A percentile compares a stretch with the other conserved stretches of the same genome.
phyloP scores from a whole-genome alignment of 2,888 invertebrate genomes.

The Tetragonula carbonaria region DNA sequence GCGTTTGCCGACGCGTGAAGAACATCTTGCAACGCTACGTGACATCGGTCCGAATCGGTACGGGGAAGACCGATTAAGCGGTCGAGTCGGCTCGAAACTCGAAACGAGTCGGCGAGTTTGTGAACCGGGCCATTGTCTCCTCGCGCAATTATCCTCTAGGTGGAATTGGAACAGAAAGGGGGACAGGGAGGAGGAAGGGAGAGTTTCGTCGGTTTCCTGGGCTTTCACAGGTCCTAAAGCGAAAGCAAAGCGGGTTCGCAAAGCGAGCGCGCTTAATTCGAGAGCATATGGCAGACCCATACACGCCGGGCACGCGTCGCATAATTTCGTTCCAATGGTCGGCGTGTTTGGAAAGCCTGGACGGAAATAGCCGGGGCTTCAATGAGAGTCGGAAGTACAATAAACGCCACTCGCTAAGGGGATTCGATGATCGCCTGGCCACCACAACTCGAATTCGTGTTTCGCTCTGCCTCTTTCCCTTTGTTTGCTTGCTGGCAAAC shows the following conservation, averaged over 20 bases:
- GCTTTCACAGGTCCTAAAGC: conserved; percentile 5
- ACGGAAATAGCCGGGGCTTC: conserved; percentile 65
- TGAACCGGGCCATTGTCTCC: conserved; percentile 53
- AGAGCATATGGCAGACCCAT: conserved; percentile 52
- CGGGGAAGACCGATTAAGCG: conserved; percentile 34
- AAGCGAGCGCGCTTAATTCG: conserved; percentile 28
- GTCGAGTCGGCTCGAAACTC: conserved; percentile 43
- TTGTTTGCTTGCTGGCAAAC: not conserved
- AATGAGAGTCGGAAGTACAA: conserved; percentile 72
- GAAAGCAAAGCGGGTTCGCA: not conserved
- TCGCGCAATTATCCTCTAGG: conserved; percentile 52
- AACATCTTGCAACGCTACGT: conserved; percentile 52
- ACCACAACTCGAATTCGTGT: not conserved
- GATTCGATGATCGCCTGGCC: conserved; percentile 34
- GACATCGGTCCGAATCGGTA: conserved; percentile 25
- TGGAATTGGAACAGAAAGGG: conserved; percentile 1
- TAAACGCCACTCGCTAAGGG: conserved; percentile 51
- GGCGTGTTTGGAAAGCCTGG: conserved; percentile 56
- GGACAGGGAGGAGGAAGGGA: not conserved
- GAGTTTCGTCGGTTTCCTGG: conserved; percentile 2
- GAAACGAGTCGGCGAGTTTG: conserved; percentile 29
- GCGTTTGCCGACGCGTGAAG: not conserved
- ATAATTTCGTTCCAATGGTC: conserved; percentile 58
- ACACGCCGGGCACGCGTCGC: conserved; percentile 62
- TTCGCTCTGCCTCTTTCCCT: not conserved